These are phyloP conservation scores for Micromesistius poutassou DNA, from an alignment of 2,797 vertebrate genomes.

Conservation along the genomic window DNA sequence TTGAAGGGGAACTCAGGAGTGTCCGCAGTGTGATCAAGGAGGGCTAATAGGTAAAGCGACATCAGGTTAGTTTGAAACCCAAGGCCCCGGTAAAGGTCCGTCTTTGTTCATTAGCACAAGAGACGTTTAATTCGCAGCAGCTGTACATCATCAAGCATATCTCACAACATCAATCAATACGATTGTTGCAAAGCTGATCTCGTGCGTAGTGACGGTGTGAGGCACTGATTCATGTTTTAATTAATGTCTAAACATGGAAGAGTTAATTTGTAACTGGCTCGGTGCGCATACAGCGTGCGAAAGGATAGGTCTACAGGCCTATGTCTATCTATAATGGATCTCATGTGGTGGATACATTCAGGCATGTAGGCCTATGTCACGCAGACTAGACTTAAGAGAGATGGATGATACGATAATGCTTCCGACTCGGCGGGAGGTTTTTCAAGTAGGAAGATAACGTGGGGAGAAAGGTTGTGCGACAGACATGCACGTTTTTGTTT, in stretches of 20 bases:
- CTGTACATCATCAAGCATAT: no score
- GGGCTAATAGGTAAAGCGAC: conserved; percentile 32
- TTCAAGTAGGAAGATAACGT: no score
- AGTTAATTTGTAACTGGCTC: background rate
- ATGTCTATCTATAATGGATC: no score
- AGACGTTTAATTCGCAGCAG: background rate
- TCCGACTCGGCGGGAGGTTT: no score
- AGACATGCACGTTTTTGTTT: background rate
- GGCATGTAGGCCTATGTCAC: background rate
- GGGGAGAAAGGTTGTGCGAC: background rate
- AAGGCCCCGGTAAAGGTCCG: conserved; percentile 25
- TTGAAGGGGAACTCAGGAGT: conserved; percentile 20
- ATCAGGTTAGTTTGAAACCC: conserved; percentile 39
- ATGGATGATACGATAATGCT: background rate
- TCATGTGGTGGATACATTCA: no score
- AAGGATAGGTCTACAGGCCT: no score
- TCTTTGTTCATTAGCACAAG: conserved; percentile 19
- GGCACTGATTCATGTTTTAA: background rate
- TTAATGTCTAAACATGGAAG: background rate
- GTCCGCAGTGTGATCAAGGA: conserved; percentile 34
- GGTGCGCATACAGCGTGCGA: no score
- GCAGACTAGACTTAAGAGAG: background rate
- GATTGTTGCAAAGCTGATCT: background rate
- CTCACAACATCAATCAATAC: background rate
- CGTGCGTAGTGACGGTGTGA: background rate